These are phyloP conservation scores for Amphipoea lucens DNA, from an alignment of 2,888 invertebrate species.

Conservation along the genomic window DNA sequence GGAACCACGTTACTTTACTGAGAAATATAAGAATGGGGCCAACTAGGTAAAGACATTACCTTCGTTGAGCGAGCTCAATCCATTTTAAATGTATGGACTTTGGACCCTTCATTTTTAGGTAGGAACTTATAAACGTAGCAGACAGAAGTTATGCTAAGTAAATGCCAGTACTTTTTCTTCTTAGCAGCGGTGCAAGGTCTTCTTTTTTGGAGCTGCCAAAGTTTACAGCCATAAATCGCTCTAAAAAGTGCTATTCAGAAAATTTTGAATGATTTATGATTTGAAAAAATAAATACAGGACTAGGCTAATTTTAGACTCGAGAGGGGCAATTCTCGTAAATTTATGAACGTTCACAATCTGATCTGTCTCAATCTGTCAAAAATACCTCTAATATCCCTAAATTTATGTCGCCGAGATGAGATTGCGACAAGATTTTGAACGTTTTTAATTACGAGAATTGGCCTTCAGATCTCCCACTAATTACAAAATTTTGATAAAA, in stretches of 20 bases:
- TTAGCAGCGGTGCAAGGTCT: neutral
- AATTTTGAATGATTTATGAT: neutral
- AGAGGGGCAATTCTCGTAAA: no score
- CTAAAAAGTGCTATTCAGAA: no score
- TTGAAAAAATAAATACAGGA: neutral
- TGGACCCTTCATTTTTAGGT: neutral
- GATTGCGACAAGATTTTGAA: no score
- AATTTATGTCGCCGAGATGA: no score
- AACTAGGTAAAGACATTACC: conserved; percentile 36
- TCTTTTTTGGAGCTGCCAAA: neutral
- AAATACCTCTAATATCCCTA: no score
- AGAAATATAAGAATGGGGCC: conserved; percentile 34
- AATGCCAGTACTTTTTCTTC: neutral
- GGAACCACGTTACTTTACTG: conserved; percentile 49
- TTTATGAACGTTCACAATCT: no score
- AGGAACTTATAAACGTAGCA: neutral
- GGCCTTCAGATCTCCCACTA: no score
- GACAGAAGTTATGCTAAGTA: neutral
- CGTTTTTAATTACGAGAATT: no score
- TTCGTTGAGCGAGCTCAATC: neutral
- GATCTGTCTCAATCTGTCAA: no score
- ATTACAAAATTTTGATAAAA: no score
- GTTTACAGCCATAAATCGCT: neutral
- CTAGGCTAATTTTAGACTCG: no score
- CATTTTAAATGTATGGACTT: neutral